Evolutionary conservation across 2,797 vertebrate species (phyloP).

Genomic region (Macrochelys suwanniensis): DNA sequence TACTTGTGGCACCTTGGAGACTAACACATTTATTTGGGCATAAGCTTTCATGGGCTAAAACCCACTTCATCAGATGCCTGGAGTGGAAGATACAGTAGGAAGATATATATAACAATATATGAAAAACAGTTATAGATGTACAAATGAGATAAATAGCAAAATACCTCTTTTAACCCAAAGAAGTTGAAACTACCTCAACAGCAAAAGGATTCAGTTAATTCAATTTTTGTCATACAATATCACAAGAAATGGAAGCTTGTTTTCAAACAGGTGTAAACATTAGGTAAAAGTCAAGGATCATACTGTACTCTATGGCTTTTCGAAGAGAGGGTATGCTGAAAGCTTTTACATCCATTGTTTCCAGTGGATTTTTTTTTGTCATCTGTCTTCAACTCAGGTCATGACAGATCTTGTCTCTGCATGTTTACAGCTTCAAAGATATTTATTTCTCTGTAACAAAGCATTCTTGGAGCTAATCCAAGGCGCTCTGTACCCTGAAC

Average conservation of each 20-base stretch:
- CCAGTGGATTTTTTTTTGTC: not conserved
- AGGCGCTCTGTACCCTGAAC: not conserved
- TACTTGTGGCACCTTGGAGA: too few species aligned
- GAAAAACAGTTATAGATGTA: not conserved
- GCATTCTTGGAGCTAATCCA: not conserved
- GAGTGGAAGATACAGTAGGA: too few species aligned
- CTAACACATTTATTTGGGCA: too few species aligned
- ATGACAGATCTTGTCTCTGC: constrained; percentile 11
- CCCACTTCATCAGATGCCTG: too few species aligned
- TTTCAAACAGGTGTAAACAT: constrained; percentile 8
- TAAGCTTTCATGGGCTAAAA: too few species aligned
- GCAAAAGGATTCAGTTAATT: not conserved
- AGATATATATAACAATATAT: too few species aligned
- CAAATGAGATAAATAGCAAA: not conserved
- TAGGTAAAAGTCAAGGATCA: not conserved
- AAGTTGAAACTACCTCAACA: not conserved
- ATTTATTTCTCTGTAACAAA: constrained; percentile 2
- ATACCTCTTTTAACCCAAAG: not conserved
- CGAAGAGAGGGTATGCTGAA: not conserved
- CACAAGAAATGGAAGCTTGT: not conserved
- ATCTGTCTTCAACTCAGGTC: not conserved
- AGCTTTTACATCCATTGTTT: not conserved
- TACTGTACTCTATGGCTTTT: not conserved
- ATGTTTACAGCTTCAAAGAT: not conserved
- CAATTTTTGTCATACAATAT: not conserved